A percentile compares a stretch with the other conserved stretches of the same genome.
Conservation (phyloP, 2,888 invertebrate genomes). For the Colletes collaris region DNA sequence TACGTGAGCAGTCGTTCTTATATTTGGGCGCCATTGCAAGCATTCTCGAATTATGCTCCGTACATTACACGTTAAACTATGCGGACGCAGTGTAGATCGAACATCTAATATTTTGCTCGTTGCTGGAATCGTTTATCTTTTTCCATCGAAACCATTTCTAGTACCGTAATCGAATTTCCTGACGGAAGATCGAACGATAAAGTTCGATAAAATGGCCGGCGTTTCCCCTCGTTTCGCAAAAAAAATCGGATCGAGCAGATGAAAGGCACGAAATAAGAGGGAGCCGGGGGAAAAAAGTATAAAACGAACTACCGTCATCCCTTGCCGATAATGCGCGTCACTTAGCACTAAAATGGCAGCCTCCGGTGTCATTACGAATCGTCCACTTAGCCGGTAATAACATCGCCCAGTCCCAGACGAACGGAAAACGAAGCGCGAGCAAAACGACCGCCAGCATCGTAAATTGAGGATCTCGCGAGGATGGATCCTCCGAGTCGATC, state of each 20-base stretch:
- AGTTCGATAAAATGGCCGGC: background rate
- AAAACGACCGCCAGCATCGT: conserved; percentile 52
- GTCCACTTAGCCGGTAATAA: conserved; percentile 77
- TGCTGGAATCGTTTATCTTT: too few relatives aligned
- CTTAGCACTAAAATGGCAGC: conserved; percentile 76
- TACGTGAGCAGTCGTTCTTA: too few relatives aligned
- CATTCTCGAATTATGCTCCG: too few relatives aligned
- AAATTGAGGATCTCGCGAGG: conserved; percentile 59
- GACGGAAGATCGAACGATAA: conserved; percentile 1
- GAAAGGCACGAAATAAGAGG: conserved; percentile 4
- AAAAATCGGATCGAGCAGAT: conserved; percentile 8
- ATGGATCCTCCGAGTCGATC: conserved; percentile 29
- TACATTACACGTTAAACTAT: too few relatives aligned
- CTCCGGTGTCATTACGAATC: conserved; percentile 77
- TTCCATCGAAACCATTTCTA: too few relatives aligned
- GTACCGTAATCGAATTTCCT: conserved; percentile 9
- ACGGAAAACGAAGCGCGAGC: conserved; percentile 67
- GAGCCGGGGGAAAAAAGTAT: conserved; percentile 26
- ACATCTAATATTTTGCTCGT: too few relatives aligned
- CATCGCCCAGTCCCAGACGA: conserved; percentile 69
- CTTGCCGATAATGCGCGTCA: conserved; percentile 73
- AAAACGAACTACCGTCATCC: conserved; percentile 65
- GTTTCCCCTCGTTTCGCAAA: background rate
- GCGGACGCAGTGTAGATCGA: too few relatives aligned
- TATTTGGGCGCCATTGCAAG: too few relatives aligned